Conservation (phyloP, 2,113 vertebrate species). For the Mormyrus lacerda region DNA sequence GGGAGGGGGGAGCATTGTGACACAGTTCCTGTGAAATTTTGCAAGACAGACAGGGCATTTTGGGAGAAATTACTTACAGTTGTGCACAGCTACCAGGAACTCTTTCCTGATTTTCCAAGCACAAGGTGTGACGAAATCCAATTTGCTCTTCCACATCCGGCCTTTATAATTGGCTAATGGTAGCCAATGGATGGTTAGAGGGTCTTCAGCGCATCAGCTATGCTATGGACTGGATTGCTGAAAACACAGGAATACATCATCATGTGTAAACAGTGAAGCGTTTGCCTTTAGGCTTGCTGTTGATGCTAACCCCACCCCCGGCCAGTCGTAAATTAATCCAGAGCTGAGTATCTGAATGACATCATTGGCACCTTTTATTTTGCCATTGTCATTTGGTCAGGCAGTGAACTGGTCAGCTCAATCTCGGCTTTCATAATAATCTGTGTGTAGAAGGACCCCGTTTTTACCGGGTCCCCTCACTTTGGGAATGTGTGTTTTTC, state of each 20-base stretch:
- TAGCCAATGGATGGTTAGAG: background rate
- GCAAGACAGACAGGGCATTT: background rate
- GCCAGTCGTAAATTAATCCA: background rate
- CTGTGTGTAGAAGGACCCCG: conserved; percentile 36
- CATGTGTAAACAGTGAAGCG: background rate
- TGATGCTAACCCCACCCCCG: background rate
- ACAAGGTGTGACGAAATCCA: background rate
- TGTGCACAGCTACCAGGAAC: background rate
- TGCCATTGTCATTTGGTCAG: conserved; percentile 31
- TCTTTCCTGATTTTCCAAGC: background rate
- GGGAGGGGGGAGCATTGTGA: background rate
- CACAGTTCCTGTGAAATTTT: background rate
- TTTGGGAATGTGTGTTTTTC: conserved; percentile 24
- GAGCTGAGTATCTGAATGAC: conserved; percentile 24
- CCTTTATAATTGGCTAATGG: background rate
- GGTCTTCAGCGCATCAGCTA: background rate
- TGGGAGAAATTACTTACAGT: background rate
- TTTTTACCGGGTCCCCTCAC: conserved; percentile 49
- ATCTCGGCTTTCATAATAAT: conserved; percentile 6
- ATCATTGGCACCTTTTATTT: conserved; percentile 26
- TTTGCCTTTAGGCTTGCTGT: background rate
- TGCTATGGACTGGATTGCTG: background rate
- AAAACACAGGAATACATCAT: background rate
- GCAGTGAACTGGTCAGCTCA: conserved; percentile 16
- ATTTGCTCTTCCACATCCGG: background rate